Evolutionary conservation across 2,888 invertebrate genomes (phyloP).

Genomic region (Brassicogethes aeneus): DNA sequence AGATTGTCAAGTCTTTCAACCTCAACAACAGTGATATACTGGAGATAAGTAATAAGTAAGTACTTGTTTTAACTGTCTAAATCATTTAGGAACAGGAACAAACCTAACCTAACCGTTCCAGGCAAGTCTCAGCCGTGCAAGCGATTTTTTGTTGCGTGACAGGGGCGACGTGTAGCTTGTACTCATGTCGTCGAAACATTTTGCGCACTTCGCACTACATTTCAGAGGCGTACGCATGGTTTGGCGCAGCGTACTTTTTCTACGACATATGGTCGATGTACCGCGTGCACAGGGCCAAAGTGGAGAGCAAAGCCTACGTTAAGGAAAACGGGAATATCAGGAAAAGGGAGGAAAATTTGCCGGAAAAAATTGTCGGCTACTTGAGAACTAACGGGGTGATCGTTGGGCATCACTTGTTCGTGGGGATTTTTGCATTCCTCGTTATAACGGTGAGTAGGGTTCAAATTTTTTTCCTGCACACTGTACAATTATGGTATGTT

Average conservation of each 20-base stretch:
- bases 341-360: neutral
- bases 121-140: conserved; percentile 64
- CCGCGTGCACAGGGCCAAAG: conserved; percentile 47
- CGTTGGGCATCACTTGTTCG: conserved; percentile 64
- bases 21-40: conserved; percentile 58
- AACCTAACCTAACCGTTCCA: too few species aligned
- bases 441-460: conserved; percentile 67
- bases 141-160: conserved; percentile 58
- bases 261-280: conserved; percentile 78
- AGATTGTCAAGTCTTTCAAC: conserved; percentile 54
- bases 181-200: conserved; percentile 61
- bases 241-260: conserved; percentile 70
- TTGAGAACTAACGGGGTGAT: conserved; percentile 57
- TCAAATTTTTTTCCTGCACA: neutral
- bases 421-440: conserved; percentile 64
- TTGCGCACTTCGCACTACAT: conserved; percentile 60
- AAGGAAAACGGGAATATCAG: conserved; percentile 18
- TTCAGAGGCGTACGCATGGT: conserved; percentile 71
- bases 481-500: too few species aligned
- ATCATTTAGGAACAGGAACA: neutral
- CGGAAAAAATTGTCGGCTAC: conserved; percentile 23
- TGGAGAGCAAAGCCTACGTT: conserved; percentile 8
- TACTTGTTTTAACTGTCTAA: conserved; percentile 15
- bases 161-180: conserved; percentile 55
- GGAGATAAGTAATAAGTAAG: conserved; percentile 70